phyloP scores from a whole-genome alignment of 2,113 vertebrate genomes.

The Daboia siamensis region DNA sequence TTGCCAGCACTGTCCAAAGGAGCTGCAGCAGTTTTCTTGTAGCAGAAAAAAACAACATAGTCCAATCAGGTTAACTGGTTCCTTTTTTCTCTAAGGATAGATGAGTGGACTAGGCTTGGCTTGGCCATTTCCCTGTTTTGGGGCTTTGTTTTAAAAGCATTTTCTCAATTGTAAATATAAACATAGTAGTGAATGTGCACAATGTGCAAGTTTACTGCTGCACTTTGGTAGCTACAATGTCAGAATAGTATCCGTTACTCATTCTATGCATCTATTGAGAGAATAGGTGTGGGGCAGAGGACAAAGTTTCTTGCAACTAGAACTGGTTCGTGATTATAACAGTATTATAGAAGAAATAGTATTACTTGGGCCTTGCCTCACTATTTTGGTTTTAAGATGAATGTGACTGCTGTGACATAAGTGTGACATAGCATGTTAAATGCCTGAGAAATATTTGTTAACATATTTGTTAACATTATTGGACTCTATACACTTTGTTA shows the following conservation, averaged over 20 bases:
- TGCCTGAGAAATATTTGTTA: background rate
- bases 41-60: background rate
- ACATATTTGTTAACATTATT: background rate
- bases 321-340: background rate
- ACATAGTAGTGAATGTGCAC: background rate
- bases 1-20: background rate
- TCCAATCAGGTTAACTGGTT: background rate
- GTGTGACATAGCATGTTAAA: background rate
- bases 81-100: background rate
- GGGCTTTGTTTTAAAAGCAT: background rate
- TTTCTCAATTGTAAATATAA: background rate
- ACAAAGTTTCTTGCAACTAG: background rate
- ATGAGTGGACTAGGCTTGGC: background rate
- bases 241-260: background rate
- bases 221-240: background rate
- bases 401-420: background rate
- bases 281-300: background rate
- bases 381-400: background rate
- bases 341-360: background rate
- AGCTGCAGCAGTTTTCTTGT: background rate
- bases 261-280: background rate
- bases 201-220: background rate
- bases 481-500: background rate
- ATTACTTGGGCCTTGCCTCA: background rate
- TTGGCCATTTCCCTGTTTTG: background rate